Conservation (phyloP, 2,797 vertebrate genomes). For the Coccyzus lansbergi region DNA sequence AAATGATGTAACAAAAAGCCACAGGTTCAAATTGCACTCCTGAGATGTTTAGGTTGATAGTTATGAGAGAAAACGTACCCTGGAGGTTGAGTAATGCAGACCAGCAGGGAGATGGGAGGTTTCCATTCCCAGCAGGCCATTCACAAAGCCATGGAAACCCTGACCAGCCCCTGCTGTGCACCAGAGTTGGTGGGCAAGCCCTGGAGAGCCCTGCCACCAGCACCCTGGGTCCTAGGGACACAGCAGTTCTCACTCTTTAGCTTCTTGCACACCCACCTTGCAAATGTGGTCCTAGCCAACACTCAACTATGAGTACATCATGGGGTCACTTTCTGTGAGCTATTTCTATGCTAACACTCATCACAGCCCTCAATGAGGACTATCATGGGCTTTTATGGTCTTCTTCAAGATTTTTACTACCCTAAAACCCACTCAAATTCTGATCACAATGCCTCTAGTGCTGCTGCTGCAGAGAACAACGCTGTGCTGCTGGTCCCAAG, state of each 20-base stretch:
- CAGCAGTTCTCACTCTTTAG: neutral
- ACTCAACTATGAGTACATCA: rapidly evolving
- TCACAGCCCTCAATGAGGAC: neutral
- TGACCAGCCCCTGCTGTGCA: neutral
- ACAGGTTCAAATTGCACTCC: neutral
- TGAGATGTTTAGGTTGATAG: neutral
- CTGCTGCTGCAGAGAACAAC: rapidly evolving
- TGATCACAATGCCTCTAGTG: neutral
- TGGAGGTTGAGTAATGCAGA: neutral
- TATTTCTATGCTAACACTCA: neutral
- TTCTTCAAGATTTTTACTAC: neutral
- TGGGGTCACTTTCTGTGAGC: neutral
- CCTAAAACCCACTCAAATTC: neutral
- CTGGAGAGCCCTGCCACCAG: neutral
- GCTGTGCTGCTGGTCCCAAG: neutral
- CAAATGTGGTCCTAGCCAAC: neutral
- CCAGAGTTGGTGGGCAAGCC: neutral
- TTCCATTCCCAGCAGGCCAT: rapidly evolving
- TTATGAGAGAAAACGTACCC: neutral
- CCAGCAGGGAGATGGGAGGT: neutral
- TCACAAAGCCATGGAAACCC: rapidly evolving
- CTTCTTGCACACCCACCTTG: neutral
- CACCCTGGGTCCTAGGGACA: neutral
- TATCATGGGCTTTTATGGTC: neutral
- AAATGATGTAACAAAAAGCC: neutral